Evolutionary conservation across 2,888 invertebrate species (phyloP).

Genomic region (Drosophila maculinotata): DNA sequence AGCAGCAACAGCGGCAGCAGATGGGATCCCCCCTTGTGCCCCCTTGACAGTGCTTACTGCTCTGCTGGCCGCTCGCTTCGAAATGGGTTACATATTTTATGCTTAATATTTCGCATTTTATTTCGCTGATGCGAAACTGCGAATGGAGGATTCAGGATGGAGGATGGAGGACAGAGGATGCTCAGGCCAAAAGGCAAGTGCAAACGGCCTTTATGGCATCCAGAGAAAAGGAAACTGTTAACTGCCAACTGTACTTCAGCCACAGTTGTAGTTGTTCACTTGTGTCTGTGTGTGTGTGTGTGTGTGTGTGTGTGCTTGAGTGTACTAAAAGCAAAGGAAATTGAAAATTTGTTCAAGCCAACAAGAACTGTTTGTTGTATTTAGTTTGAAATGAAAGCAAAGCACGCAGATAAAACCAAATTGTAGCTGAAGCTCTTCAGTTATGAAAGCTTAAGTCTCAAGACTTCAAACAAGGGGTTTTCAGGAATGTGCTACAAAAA

Average conservation of each 20-base stretch:
- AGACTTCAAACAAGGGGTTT: not conserved
- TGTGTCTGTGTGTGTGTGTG: not conserved
- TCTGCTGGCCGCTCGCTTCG: constrained; percentile 45
- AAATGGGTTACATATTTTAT: constrained; percentile 83
- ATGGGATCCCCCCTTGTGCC: constrained; percentile 9
- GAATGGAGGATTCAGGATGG: no score
- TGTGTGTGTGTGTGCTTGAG: no score
- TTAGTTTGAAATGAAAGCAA: constrained; percentile 40
- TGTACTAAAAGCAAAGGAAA: constrained; percentile 38
- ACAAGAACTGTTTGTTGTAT: constrained; percentile 54
- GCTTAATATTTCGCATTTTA: constrained; percentile 82
- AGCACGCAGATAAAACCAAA: constrained; percentile 42
- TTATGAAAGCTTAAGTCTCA: constrained; percentile 4
- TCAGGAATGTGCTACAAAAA: not conserved
- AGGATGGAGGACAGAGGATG: no score
- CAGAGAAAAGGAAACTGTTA: constrained; percentile 41
- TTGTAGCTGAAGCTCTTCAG: constrained; percentile 14
- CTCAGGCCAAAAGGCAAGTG: constrained; percentile 23
- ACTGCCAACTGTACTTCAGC: constrained; percentile 64
- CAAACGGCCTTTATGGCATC: constrained; percentile 52
- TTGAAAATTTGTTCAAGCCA: constrained; percentile 54
- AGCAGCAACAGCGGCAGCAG: constrained; percentile 47
- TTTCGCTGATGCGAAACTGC: constrained; percentile 54
- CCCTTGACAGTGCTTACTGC: constrained; percentile 5
- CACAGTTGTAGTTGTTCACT: constrained; percentile 14